A percentile compares a stretch with the other conserved stretches of the same genome.
phyloP scores from a whole-genome alignment of 2,797 vertebrate genomes.

The Phoxinus dragarum region DNA sequence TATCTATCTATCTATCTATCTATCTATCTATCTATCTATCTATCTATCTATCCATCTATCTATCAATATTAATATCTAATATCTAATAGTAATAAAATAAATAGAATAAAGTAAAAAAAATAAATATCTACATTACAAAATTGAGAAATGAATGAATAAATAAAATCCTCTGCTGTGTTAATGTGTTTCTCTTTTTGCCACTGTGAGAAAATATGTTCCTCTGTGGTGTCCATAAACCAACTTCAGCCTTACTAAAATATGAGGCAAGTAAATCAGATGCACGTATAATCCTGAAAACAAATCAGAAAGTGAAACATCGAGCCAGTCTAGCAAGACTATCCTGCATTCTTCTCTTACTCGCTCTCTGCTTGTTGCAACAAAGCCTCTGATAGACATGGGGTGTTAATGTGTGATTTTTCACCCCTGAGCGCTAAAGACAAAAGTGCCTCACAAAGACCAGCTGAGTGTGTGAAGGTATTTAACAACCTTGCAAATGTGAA shows the following conservation, averaged over 20 bases:
- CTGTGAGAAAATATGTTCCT: not conserved
- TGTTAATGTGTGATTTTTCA: slow-evolving; percentile 74
- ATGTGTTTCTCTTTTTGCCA: not conserved
- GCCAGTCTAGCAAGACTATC: not conserved
- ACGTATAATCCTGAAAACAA: not conserved
- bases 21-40: not conserved
- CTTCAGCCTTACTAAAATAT: not conserved
- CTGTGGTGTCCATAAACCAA: not conserved
- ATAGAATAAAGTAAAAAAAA: not conserved
- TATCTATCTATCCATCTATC: not conserved
- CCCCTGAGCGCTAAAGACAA: slow-evolving; percentile 62
- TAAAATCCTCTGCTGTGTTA: not conserved
- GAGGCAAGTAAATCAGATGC: not conserved
- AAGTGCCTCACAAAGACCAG: slow-evolving; percentile 26
- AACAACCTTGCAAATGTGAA: slow-evolving; percentile 26
- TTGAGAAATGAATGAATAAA: not conserved
- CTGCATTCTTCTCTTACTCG: not conserved
- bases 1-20: not conserved
- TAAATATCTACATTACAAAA: not conserved
- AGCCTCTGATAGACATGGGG: slow-evolving; percentile 77
- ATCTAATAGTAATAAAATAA: too few relatives aligned
- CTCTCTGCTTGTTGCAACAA: slow-evolving; percentile 68
- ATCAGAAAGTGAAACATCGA: not conserved
- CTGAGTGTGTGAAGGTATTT: slow-evolving; percentile 47
- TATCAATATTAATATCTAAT: too few relatives aligned